Conservation (phyloP, 2,888 invertebrate species). For the Eumerus sabulonum region DNA sequence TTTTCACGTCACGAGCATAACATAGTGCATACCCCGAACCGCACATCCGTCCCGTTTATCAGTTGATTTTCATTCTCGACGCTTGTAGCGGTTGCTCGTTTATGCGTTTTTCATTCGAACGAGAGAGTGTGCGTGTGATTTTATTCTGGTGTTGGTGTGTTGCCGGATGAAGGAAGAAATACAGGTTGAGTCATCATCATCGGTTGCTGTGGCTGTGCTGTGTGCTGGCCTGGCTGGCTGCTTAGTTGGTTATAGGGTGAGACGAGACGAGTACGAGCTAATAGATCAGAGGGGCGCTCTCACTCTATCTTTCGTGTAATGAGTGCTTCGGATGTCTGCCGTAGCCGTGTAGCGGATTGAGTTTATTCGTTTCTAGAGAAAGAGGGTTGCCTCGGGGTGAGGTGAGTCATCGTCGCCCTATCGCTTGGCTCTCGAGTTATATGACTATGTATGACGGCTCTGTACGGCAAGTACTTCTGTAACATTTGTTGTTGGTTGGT, state of each 20-base stretch:
- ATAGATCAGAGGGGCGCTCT: slow-evolving; percentile 34
- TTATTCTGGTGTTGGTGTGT: slow-evolving; percentile 34
- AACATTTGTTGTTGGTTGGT: not conserved
- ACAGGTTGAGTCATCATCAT: slow-evolving; percentile 64
- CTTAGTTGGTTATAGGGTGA: not conserved
- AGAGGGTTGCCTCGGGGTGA: slow-evolving; percentile 63
- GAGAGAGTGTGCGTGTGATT: slow-evolving; percentile 39
- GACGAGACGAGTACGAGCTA: not conserved
- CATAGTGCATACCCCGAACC: slow-evolving; percentile 36
- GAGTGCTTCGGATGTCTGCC: slow-evolving; percentile 1
- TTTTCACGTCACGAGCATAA: slow-evolving; percentile 56
- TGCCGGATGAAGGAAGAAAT: slow-evolving; percentile 67
- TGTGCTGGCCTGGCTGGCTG: not conserved
- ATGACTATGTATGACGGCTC: slow-evolving; percentile 13
- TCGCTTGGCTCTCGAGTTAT: too few relatives aligned
- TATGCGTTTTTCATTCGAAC: slow-evolving; percentile 4
- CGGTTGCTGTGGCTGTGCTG: slow-evolving; percentile 9
- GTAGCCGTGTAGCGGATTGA: slow-evolving; percentile 31
- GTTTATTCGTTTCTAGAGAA: slow-evolving; percentile 12
- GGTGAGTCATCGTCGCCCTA: slow-evolving; percentile 64
- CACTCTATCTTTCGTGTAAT: slow-evolving; percentile 31
- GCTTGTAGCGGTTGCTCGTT: too few relatives aligned
- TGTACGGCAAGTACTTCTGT: not conserved
- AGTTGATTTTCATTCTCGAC: slow-evolving; percentile 21
- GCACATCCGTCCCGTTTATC: slow-evolving; percentile 24